Evolutionary conservation across 2,888 invertebrate genomes (phyloP), one percentile per base, ranked within the genome.

Genomic region (Hedya salicella): DNA sequence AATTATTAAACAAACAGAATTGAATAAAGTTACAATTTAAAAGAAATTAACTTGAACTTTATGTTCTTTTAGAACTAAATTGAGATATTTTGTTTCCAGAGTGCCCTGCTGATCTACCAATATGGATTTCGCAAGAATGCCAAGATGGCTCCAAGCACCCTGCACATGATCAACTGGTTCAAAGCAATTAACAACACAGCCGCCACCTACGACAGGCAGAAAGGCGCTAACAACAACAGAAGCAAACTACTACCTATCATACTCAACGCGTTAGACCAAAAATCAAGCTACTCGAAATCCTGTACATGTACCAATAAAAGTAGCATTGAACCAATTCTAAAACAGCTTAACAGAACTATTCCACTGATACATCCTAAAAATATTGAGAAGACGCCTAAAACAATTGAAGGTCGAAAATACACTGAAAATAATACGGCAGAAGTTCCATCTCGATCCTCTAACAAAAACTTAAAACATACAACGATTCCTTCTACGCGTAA

Each of bases 71-170:
- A 5, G 1, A 25, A 1, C 25, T 13, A 36, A 36, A 36, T 36
- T 9, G 36, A 36, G 0, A 13, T 36, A 9, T 53, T 74, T 63
- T 69, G 21, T 64, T 91, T 91, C 69, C 90, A 91, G 91, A 80
- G 78, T 64, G 76, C 89, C 19, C 76, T 90, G 42, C 77, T 89
- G 32, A 76, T 88, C 54, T 90, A 87, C 74, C 87, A 89, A 71
- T 88, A 85, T 68, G 86, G 80, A 54, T 72, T 83, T 39, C 79
- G 78, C 56, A 68, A 78, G 1, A 77, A 78, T n/a, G 56, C 69
- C 9, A 78, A 73, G 46, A 32, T 69, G 16, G 71, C 69, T n/a
- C 74, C 72, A 65, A 74, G 73, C 62, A 56, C 65, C 52, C 67
- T 71, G 0, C 49, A 73, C 11, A 80, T 73, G 67, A 69, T 78